Percentiles rank a stretch among this genome's conserved stretches.
Evolutionary conservation across 2,888 invertebrate genomes (phyloP).

Genomic region (Spialia ferax): DNA sequence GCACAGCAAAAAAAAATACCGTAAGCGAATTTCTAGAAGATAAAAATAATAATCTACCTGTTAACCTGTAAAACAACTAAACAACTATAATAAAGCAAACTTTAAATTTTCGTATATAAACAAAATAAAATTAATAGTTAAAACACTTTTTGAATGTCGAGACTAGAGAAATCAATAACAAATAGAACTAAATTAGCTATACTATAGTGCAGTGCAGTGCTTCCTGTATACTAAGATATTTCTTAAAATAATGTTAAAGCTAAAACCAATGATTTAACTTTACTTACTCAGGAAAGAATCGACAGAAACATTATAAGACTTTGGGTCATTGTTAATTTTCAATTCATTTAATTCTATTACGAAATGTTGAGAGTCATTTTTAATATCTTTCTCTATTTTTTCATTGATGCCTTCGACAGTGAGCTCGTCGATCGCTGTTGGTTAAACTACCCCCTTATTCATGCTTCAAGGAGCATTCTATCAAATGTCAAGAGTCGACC

Average conservation of each 20-base stretch:
- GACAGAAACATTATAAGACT: not conserved
- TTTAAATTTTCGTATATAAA: too few relatives aligned
- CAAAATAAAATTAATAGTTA: too few relatives aligned
- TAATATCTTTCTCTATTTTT: not conserved
- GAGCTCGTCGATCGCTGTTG: not conserved
- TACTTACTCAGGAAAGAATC: not conserved
- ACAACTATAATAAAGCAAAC: not conserved
- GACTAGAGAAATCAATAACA: not conserved
- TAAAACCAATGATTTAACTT: not conserved
- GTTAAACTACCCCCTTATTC: constrained; percentile 49
- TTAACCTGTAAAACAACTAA: not conserved
- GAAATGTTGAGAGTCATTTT: too few relatives aligned
- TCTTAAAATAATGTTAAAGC: too few relatives aligned
- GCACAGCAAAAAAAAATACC: constrained; percentile 15
- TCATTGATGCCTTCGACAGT: not conserved
- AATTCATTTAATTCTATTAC: too few relatives aligned
- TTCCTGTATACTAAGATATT: too few relatives aligned
- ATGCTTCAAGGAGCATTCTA: constrained; percentile 75
- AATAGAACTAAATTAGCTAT: too few relatives aligned
- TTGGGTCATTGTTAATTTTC: too few relatives aligned
- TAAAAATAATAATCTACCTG: not conserved
- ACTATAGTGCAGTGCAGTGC: too few relatives aligned
- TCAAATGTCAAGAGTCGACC: constrained; percentile 77
- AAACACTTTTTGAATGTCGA: too few relatives aligned
- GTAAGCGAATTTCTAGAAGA: not conserved